Evolutionary conservation across 2,113 vertebrate species (phyloP), one percentile per base, ranked within the genome.

Genomic region (Phyllopteryx taeniolatus): DNA sequence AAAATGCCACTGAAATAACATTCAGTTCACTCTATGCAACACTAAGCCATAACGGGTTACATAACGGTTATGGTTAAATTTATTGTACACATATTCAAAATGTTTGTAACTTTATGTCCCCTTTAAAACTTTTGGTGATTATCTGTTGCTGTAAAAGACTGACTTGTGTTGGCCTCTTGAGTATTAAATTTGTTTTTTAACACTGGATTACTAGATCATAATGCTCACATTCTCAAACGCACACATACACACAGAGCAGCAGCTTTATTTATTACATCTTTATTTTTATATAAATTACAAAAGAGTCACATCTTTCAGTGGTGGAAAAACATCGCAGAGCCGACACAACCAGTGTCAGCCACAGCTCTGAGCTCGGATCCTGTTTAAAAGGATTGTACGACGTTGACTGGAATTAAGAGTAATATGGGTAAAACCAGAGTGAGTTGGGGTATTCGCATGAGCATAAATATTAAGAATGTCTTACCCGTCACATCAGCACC

Each of bases 211-310:
- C n/a, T 3, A 20, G 6, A 5, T 49, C 13, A 17, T 7, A 51
- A 22, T 56, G 17, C 20, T 19, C 6, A 1, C 49, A 51, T 51
- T 56, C 53, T 56, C 53, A 53, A 53, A 47, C 31, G 66, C 60
- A 76, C 2, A 31, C n/a, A 56, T 56, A 13, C 19, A 54, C 53
- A 54, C 53, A 54, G 19, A 17, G 14, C 7, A 13, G 13, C 63
- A 27, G n/a, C 33, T 72, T 67, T 57, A 82, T 88, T 82, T 79
- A 73, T 51, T 57, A 62, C 59, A 53, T 68, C 65, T 76, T 83
- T 86, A 83, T 90, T 90, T 92, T 91, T 83, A 88, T 92, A 93
- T 84, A 92, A 92, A 94, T 92, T 93, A 93, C 91, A 93, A 93
- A 94, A 91, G 71, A 74, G 75, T 79, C 72, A 75, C 72, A 77